Base-by-base conservation (phyloP, 1,140 invertebrate species). In the Papilio helenus region DNA sequence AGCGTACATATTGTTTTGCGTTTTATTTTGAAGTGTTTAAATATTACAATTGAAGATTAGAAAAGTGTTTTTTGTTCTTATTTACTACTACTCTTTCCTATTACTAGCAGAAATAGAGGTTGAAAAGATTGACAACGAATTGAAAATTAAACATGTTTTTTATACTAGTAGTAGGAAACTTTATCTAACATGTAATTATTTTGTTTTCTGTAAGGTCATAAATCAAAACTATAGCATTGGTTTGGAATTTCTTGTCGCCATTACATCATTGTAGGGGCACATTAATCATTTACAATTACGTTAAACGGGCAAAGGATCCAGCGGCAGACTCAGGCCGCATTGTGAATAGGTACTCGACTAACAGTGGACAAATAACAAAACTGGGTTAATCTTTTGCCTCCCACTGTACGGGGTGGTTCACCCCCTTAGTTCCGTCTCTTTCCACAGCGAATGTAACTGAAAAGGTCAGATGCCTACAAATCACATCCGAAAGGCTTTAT, bases 291-390 rank as follows among this genome's bases (percentile, higher is more conserved):
- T 90, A 93, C 92, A 94, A 93, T 93, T 94, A 94, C 91, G 89
- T 92, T 94, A 93, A 94, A 92, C 89, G 92, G 89, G 86, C 89
- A 84, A 89, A 92, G 90, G 91, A 90, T 90, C 89, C 90, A 90
- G 81, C 89, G 88, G 83, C 88, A 93, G 90, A 92, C 92, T 91
- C 87, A 86, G 82, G 88, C 89, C 89, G 89, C 92, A 93, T 92
- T 92, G 91, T 94, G 92, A 93, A 93, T 92, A 92, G 90, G 92
- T 92, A 94, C 93, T 93, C 91, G 87, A 90, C 91, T 94, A 92
- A 93, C 91, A 93, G 91, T 94, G 92, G 93, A 94, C 93, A 94
- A 94, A 94, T 94, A 94, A 93, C 93, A 93, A 92, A 93, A 94
- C 93, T 94, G 89, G 93, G 93, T 94, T 94, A 94, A 94, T 93